Conservation (phyloP, 35 echinoderm and acorn worm genomes). For the Apostichopus californicus region DNA sequence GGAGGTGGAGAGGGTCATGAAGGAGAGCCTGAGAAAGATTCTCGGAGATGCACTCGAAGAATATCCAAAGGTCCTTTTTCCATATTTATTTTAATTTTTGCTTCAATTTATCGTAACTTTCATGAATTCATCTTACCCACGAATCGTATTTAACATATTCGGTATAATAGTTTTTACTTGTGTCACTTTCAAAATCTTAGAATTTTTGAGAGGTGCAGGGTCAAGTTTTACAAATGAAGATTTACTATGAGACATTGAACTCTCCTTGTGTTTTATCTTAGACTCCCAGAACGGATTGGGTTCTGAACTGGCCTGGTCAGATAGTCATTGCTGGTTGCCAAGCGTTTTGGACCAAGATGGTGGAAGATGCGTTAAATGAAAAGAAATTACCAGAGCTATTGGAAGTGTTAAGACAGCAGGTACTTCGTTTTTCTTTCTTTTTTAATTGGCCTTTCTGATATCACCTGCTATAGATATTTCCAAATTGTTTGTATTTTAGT, state of each 20-base stretch:
- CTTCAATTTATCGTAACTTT: no score
- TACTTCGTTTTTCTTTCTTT: not conserved
- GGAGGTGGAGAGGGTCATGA: slow-evolving; percentile 97
- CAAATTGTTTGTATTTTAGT: no score
- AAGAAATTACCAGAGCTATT: slow-evolving; percentile 64
- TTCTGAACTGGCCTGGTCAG: slow-evolving; percentile 96
- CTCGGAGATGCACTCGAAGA: slow-evolving; percentile 61
- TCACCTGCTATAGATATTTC: no score
- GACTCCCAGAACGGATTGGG: slow-evolving; percentile 84
- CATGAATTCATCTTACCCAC: no score
- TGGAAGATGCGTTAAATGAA: slow-evolving; percentile 86
- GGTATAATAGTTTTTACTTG: no score
- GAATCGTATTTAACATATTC: no score
- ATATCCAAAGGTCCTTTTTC: slow-evolving; percentile 67
- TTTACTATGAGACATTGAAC: no score
- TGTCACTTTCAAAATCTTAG: no score
- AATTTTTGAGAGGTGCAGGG: no score
- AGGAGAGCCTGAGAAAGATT: slow-evolving; percentile 82
- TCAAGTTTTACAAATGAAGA: no score
- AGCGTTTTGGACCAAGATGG: slow-evolving; percentile 97
- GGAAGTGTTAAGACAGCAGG: slow-evolving; percentile 85
- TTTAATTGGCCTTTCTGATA: no score
- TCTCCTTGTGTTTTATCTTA: not conserved
- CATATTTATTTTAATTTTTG: no score
- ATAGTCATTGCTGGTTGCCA: slow-evolving; percentile 98